phyloP scores from a whole-genome alignment of 1,140 invertebrate genomes.

The Penaeus japonicus region DNA sequence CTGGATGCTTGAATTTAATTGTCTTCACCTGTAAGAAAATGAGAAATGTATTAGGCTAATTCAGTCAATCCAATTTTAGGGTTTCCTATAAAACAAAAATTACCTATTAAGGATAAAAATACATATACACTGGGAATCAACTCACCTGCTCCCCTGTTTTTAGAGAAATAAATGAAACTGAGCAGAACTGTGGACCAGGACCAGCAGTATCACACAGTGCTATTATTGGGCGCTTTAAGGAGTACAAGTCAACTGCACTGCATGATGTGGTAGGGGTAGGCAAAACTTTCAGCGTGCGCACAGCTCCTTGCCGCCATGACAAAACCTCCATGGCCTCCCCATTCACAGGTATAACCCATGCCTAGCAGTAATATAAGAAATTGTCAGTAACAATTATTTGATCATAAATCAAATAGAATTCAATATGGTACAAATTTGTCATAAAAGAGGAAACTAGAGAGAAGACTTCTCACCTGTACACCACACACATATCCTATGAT shows the following conservation, averaged over 20 bases:
- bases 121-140: constrained; percentile 19
- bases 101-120: not conserved
- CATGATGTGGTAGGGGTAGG: constrained; percentile 75
- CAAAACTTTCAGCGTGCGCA: constrained; percentile 82
- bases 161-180: constrained; percentile 89
- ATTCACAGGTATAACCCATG: constrained; percentile 80
- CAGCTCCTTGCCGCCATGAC: constrained; percentile 87
- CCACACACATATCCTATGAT: constrained; percentile 84
- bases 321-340: constrained; percentile 92
- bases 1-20: constrained; percentile 90
- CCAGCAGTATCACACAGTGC: constrained; percentile 81
- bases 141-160: constrained; percentile 85
- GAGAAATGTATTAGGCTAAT: not conserved
- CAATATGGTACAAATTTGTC: not conserved
- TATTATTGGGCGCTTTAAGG: constrained; percentile 83
- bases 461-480: constrained; percentile 73
- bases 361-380: constrained; percentile 63
- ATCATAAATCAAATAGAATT: not conserved
- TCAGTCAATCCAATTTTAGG: not conserved
- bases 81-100: not conserved
- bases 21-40: constrained; percentile 73
- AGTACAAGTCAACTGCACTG: constrained; percentile 69
- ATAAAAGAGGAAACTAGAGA: not conserved
- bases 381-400: not conserved
- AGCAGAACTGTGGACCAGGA: constrained; percentile 83